phyloP scores from a whole-genome alignment of 2,113 vertebrate species.

The Noturus placidus region DNA sequence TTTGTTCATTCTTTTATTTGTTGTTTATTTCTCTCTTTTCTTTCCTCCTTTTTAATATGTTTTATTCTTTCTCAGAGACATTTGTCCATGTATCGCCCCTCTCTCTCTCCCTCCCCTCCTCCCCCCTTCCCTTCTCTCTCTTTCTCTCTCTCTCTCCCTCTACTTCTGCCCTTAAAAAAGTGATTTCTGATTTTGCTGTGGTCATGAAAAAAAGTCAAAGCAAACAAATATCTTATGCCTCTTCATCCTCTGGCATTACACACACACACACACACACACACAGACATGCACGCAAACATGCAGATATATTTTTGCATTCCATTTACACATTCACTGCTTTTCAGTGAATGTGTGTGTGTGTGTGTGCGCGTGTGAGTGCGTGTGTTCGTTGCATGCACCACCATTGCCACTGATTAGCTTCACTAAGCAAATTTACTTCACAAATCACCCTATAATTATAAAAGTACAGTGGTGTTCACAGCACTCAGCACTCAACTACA shows the following conservation, averaged over 20 bases:
- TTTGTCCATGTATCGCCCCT: too few species aligned
- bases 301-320: too few species aligned
- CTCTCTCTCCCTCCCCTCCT: too few species aligned
- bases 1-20: too few species aligned
- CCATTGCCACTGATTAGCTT: neutral
- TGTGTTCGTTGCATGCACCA: too few species aligned
- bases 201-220: conserved; percentile 1
- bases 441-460: neutral
- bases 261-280: too few species aligned
- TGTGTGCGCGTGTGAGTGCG: too few species aligned
- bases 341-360: neutral
- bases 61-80: neutral
- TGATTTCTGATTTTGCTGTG: neutral
- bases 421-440: conserved; percentile 1
- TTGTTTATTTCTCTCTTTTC: neutral
- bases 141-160: neutral
- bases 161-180: too few species aligned
- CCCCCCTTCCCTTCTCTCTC: neutral
- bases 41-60: neutral
- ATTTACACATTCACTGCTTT: conserved; percentile 26
- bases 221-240: conserved; percentile 35
- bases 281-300: too few species aligned
- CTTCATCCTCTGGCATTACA: too few species aligned
- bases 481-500: neutral
- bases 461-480: neutral